Percentiles rank a stretch among this genome's conserved stretches.
phyloP scores from a whole-genome alignment of 2,797 vertebrate species.

The Pachyuromys duprasi region DNA sequence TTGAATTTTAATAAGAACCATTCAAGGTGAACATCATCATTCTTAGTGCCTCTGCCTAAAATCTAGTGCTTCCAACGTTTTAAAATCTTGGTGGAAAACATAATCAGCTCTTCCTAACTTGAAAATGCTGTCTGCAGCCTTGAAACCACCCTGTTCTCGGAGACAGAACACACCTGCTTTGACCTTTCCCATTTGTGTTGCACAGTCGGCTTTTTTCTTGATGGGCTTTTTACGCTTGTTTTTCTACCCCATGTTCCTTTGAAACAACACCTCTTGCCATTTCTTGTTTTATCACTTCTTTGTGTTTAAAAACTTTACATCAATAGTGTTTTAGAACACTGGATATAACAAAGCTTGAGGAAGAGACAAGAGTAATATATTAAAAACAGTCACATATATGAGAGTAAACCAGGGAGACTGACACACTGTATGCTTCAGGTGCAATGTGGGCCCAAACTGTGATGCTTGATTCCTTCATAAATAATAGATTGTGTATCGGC shows the following conservation, averaged over 20 bases:
- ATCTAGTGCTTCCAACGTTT: neutral
- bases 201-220: neutral
- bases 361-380: constrained; percentile 71
- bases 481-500: constrained; percentile 51
- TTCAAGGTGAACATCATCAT: neutral
- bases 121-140: neutral
- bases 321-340: constrained; percentile 71
- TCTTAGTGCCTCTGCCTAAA: neutral
- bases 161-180: neutral
- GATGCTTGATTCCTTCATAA: constrained; percentile 61
- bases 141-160: neutral
- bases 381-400: constrained; percentile 71
- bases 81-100: neutral
- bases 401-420: constrained; percentile 71
- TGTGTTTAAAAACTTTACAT: constrained; percentile 74
- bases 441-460: constrained; percentile 58
- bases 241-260: neutral
- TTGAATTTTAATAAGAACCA: neutral
- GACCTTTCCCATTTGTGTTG: neutral
- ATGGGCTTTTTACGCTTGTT: constrained; percentile 1
- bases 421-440: constrained; percentile 51
- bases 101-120: neutral
- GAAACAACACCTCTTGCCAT: constrained; percentile 51
- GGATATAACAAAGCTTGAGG: constrained; percentile 71
- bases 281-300: constrained; percentile 62